These are phyloP conservation scores for Drosophila neocordata DNA, from an alignment of 1,140 invertebrate species.

Conservation along the genomic window DNA sequence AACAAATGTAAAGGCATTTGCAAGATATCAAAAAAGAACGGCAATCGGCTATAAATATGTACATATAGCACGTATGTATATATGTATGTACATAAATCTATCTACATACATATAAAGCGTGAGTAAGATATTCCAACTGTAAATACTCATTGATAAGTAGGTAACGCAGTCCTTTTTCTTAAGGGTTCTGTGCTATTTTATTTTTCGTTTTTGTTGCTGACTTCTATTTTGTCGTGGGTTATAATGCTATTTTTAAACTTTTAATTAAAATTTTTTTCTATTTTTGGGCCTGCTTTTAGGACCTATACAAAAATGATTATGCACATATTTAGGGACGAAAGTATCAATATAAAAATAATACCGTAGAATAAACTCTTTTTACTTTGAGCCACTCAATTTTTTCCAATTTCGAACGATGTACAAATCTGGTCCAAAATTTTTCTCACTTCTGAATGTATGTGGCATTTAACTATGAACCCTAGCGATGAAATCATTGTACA, in stretches of 20 bases:
- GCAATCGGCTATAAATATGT: conserved; percentile 14
- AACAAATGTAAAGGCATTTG: conserved; percentile 65
- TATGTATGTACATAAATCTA: background rate
- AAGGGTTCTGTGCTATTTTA: too few relatives aligned
- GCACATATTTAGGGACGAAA: background rate
- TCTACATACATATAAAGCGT: background rate
- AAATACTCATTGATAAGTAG: too few relatives aligned
- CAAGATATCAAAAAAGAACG: conserved; percentile 35
- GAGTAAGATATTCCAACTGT: background rate
- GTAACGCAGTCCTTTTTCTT: too few relatives aligned
- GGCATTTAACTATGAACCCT: too few relatives aligned
- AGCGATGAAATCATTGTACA: too few relatives aligned
- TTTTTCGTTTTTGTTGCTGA: too few relatives aligned
- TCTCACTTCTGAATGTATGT: too few relatives aligned
- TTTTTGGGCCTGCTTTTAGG: conserved; percentile 24
- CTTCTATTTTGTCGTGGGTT: conserved; percentile 33
- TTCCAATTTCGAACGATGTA: too few relatives aligned
- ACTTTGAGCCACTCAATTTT: too few relatives aligned
- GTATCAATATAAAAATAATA: conserved; percentile 46
- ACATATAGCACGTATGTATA: conserved; percentile 45
- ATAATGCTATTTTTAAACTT: conserved; percentile 29
- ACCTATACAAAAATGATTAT: conserved; percentile 31
- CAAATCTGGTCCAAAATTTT: too few relatives aligned
- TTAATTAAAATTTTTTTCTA: conserved; percentile 43
- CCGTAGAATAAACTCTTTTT: conserved; percentile 31